Evolutionary conservation across 2,888 invertebrate species (phyloP), one percentile per base, ranked within the genome.

Genomic region (Aphodius granarius): DNA sequence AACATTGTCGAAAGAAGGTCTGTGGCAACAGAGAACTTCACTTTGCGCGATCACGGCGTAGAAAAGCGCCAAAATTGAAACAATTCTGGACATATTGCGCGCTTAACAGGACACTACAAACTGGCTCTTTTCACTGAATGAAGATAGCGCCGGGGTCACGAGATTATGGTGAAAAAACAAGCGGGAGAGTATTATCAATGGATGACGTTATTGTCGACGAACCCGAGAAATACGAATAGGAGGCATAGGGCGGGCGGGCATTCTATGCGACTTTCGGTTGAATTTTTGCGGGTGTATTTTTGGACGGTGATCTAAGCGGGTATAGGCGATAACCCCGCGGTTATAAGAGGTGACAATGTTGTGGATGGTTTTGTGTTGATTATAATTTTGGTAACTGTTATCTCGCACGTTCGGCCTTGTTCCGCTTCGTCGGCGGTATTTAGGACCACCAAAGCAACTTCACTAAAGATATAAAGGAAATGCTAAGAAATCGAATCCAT

Each of bases 1-100:
- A 6, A 82, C 82, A 73, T 83, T 82, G 62, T 80, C 76, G 75
- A 85, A 85, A 9, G 84, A 83, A n/a, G 78, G 73, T 71, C 81
- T 81, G 63, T 81, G 80, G 65, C 83, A 83, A 19, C 73, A 13
- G n/a, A 20, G n/a, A 18, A 18, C 16, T 66, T 18, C 66, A 20
- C 66, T 20, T 19, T 64, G 23, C 15, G 72, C 20, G 73, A 73
- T 19, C 70, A 21, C 9, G 63, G 9, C 2, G 21, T 63, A 20
- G 5, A 62, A 6, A 70, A 15, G 66, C 66, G 63, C 63, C 18
- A 71, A 74, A 74, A 9, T 71, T 13, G 22, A 4, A 22, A 68
- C 15, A 72, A 21, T 66, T 63, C 18, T 75, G 62, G 65, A 75
- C 75, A 75, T 75, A 22, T 75, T 72, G 23, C 65, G 23, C 15